These are phyloP conservation scores for Synanthedon andrenaeformis DNA, from an alignment of 2,888 invertebrate species.

Conservation along the genomic window DNA sequence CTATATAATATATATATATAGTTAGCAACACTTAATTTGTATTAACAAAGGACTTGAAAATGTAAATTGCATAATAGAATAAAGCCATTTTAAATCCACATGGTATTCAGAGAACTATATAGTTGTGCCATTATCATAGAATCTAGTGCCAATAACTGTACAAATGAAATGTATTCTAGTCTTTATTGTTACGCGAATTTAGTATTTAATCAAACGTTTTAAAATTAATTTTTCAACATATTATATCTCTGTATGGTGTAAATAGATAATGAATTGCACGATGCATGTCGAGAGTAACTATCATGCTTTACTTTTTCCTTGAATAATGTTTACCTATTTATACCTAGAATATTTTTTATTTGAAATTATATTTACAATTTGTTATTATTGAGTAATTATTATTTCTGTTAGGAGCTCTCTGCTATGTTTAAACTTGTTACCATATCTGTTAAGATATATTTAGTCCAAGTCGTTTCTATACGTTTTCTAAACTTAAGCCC, in stretches of 20 bases:
- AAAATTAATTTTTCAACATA: slow-evolving; percentile 49
- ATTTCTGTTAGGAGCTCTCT: slow-evolving; percentile 25
- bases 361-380: slow-evolving; percentile 9
- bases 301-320: slow-evolving; percentile 11
- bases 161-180: slow-evolving; percentile 68
- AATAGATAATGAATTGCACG: slow-evolving; percentile 55
- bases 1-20: slow-evolving; percentile 15
- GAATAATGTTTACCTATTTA: slow-evolving; percentile 3
- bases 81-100: slow-evolving; percentile 14
- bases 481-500: background rate
- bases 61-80: slow-evolving; percentile 37
- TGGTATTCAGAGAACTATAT: slow-evolving; percentile 43
- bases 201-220: slow-evolving; percentile 63
- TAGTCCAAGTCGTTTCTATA: background rate
- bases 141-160: slow-evolving; percentile 72
- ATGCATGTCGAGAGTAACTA: slow-evolving; percentile 32
- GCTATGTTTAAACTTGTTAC: slow-evolving; percentile 8
- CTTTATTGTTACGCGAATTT: slow-evolving; percentile 70
- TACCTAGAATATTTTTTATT: slow-evolving; percentile 9
- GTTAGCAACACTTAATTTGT: slow-evolving; percentile 53
- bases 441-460: background rate
- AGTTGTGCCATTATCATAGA: slow-evolving; percentile 63
- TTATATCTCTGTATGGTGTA: slow-evolving; percentile 34
- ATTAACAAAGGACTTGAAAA: slow-evolving; percentile 32
- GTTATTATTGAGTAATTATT: slow-evolving; percentile 12